Percentiles rank a stretch among this genome's conserved stretches.
Conservation (phyloP, 92 coral and sea anemone species). For the Umimayanthus kanabou region DNA sequence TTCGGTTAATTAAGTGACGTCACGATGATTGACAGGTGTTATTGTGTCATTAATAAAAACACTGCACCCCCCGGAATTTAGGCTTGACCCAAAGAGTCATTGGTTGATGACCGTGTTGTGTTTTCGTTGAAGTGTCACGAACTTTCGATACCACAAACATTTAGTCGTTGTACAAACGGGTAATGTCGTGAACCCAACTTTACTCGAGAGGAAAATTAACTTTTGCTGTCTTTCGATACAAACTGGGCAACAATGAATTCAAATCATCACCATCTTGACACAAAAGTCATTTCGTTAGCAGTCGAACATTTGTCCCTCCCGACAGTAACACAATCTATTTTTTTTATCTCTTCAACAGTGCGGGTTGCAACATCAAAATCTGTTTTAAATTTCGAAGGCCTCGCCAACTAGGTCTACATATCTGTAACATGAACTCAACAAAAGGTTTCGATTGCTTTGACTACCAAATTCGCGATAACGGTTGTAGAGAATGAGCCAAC, state of each 20-base stretch:
- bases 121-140: constrained; percentile 23
- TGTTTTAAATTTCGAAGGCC: constrained; percentile 20
- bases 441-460: background rate
- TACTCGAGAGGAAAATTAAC: background rate
- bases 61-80: constrained; percentile 61
- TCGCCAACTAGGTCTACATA: background rate
- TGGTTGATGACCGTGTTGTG: constrained; percentile 22
- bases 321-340: constrained; percentile 33
- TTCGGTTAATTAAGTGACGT: constrained; percentile 75
- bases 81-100: constrained; percentile 44
- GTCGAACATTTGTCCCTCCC: constrained; percentile 35
- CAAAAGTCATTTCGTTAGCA: background rate
- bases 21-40: constrained; percentile 86
- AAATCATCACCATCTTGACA: background rate
- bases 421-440: background rate
- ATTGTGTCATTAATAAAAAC: constrained; percentile 56
- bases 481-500: constrained; percentile 22
- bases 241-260: background rate
- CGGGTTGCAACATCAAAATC: background rate
- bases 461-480: background rate
- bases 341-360: constrained; percentile 15
- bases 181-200: background rate
- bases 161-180: background rate
- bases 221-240: background rate
- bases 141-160: background rate